Evolutionary conservation across 2,113 vertebrate species (phyloP), one percentile per base, ranked within the genome.

Genomic region (Microcebus murinus): DNA sequence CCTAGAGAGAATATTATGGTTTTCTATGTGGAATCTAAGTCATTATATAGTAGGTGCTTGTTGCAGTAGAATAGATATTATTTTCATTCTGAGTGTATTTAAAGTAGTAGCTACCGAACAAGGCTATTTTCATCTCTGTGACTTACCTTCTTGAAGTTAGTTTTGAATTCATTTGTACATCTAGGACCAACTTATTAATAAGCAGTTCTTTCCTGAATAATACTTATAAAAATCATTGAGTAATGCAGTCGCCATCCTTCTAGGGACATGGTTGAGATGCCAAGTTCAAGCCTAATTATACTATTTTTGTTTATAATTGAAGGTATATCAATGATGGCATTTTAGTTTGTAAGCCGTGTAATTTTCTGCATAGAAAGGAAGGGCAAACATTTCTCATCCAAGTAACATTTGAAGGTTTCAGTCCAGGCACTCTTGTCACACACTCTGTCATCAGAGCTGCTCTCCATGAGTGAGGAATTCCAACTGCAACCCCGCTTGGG

Each of bases 271-370:
- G 67, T 52, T 42, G 79, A 79, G 91, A 76, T 96, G 96, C 97
- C 95, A 96, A 94, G 88, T 97, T 89, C 50, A 95, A 96, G 89
- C 76, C 87, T 98, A 97, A 96, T 98, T 96, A 97, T 96, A 96
- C 74, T 36, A 93, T 92, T 97, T 97, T 98, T 96, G 94, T 95
- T 91, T 94, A n/a, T 98, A 98, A 97, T 97, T 97, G 97, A 96
- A 95, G 96, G 95, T 84, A 79, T 71, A 93, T 93, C 74, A 67
- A 90, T 61, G 89, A 86, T 91, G 93, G 74, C 86, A 82, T 93
- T 97, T 93, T 65, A 27, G 79, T 93, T 94, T 91, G 91, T 55
- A 76, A 97, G 93, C 94, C 4, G 18, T 96, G 76, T 97, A 97
- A 97, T 97, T 97, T 96, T 94, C 95, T 89, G 45, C 14, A 48